Percentiles rank a stretch among this genome's conserved stretches.
phyloP scores from a whole-genome alignment of 2,797 vertebrate genomes.

The Dendrocincla tyrannina region DNA sequence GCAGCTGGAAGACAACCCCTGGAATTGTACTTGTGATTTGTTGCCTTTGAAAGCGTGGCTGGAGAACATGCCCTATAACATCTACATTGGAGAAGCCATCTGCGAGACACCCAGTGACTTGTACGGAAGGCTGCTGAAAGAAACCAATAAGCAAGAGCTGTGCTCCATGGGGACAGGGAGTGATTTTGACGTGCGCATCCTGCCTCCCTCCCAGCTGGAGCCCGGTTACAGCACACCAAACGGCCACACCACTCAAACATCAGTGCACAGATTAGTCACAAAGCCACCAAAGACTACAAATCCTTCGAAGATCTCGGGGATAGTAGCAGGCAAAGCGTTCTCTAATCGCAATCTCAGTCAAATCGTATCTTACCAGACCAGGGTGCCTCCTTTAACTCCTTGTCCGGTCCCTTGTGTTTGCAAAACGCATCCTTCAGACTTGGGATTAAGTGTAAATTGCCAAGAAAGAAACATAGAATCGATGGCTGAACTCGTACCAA shows the following conservation, averaged over 20 bases:
- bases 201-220: constrained; percentile 88
- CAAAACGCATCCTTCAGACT: constrained; percentile 94
- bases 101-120: constrained; percentile 96
- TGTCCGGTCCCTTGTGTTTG: constrained; percentile 92
- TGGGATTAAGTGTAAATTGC: constrained; percentile 96
- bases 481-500: constrained; percentile 87
- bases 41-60: constrained; percentile 96
- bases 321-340: constrained; percentile 90
- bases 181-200: constrained; percentile 90
- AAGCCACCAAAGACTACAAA: constrained; percentile 92
- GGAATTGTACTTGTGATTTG: constrained; percentile 99
- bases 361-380: constrained; percentile 91
- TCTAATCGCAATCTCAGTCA: constrained; percentile 88
- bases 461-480: constrained; percentile 93
- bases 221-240: constrained; percentile 85
- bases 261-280: constrained; percentile 83
- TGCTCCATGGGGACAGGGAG: constrained; percentile 95
- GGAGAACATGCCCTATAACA: constrained; percentile 99
- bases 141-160: constrained; percentile 96
- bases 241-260: constrained; percentile 82
- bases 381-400: constrained; percentile 86
- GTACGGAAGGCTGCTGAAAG: constrained; percentile 93
- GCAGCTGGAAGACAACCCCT: constrained; percentile 97
- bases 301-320: constrained; percentile 94
- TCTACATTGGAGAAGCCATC: constrained; percentile 97